Evolutionary conservation across 1,140 invertebrate species (phyloP).

Genomic region (Periplaneta americana): DNA sequence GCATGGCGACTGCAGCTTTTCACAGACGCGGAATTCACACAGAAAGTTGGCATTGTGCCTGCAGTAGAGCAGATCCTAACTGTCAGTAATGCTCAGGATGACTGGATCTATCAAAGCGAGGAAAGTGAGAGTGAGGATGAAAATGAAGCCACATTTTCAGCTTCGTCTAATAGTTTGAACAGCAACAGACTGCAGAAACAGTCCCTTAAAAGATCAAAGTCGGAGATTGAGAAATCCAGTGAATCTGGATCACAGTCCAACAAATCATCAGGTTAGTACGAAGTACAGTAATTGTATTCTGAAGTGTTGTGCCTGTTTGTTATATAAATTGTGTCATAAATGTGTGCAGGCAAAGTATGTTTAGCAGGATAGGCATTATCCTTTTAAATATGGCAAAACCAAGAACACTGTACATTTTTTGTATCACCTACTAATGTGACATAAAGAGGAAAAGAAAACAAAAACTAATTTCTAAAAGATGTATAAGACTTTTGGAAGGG

Average conservation of each 20-base stretch:
- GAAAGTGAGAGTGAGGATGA: slow-evolving; percentile 5
- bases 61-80: background rate
- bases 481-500: too few species aligned
- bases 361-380: too few species aligned
- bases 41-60: background rate
- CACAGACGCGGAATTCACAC: background rate
- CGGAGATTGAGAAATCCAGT: slow-evolving; percentile 6
- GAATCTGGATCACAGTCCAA: slow-evolving; percentile 5
- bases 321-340: too few species aligned
- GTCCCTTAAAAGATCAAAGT: background rate
- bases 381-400: too few species aligned
- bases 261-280: background rate
- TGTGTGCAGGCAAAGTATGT: too few species aligned
- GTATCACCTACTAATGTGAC: too few species aligned
- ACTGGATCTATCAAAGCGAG: background rate
- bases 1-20: slow-evolving; percentile 9
- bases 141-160: background rate
- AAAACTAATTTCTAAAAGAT: too few species aligned
- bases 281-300: background rate
- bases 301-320: too few species aligned
- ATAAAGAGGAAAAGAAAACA: too few species aligned
- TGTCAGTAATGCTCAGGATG: background rate
- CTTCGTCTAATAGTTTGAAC: too few species aligned
- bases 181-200: background rate
- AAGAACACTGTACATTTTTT: too few species aligned